Evolutionary conservation across 2,113 vertebrate genomes (phyloP).

Genomic region (Chloropsis cyanopogon): DNA sequence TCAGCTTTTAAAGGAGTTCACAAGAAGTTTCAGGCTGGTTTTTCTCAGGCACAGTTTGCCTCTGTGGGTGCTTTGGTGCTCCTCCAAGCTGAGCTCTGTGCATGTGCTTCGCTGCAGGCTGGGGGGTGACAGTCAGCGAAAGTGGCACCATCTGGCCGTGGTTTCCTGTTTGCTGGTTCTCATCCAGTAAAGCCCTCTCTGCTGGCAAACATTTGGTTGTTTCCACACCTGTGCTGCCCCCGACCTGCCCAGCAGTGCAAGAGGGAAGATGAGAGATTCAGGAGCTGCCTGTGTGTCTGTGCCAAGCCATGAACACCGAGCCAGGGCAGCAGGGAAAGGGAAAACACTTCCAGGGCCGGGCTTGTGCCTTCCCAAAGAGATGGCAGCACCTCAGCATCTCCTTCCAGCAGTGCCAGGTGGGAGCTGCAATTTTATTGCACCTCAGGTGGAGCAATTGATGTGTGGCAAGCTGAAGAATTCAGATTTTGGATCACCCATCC

Average conservation of each 20-base stretch:
- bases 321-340: neutral
- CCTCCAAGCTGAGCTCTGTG: neutral
- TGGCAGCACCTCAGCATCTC: neutral
- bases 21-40: neutral
- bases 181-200: neutral
- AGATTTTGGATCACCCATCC: neutral
- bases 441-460: neutral
- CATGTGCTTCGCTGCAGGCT: neutral
- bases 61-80: neutral
- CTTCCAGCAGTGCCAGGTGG: neutral
- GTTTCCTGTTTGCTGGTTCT: neutral
- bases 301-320: fast-evolving
- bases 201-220: neutral
- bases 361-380: neutral
- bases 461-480: neutral
- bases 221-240: neutral
- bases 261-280: neutral
- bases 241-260: neutral
- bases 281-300: neutral
- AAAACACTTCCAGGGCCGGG: neutral
- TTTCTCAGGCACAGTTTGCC: neutral
- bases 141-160: neutral
- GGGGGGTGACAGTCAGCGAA: neutral
- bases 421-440: neutral
- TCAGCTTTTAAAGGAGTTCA: neutral